Base-by-base conservation (phyloP, 1,140 invertebrate genomes). In the Achatina immaculata region DNA sequence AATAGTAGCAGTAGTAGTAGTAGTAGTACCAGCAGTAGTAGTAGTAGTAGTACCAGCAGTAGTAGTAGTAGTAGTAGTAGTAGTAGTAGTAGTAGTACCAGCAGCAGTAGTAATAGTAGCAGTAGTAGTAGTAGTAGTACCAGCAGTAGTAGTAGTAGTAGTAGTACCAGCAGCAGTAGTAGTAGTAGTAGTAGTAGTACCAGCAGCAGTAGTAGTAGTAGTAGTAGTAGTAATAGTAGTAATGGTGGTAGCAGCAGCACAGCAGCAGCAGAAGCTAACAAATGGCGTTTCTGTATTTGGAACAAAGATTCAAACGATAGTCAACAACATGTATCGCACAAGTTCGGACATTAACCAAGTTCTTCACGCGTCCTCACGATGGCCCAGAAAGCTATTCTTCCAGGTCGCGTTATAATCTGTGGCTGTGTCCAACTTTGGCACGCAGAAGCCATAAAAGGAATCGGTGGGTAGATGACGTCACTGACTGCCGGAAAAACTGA, bases 141-240 rank as follows among this genome's bases (percentile, higher is more conserved):
- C 66, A 69, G 31, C 66, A 69, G 31, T 31, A 69, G 66, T 31
- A 69, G 31, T 31, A 69, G 34, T 31, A 69, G 31, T 31, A 69
- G 34, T 31, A 69, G 14, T 16, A 19, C 14, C 31, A 19, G 31
- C 16, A 31, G 31, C 66, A 19, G 31, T 31, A 69, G 34, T 31
- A 69, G 31, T 31, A 69, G 31, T 31, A 69, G 34, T 31, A 69
- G 31, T 31, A 69, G 34, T 31, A n/a, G 31, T 31, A 69, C 11
- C 66, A 69, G 14, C 16, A 19, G 31, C 31, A 19, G 31, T 14
- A 31, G 31, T 31, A 19, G 31, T 31, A 69, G 34, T 31, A 69
- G 31, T 31, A 16, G 31, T 31, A 69, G 34, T 31, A n/a, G 31
- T 14, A 69, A 31, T 31, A 36, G 31, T 31, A 36, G 31, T 69